Conservation (phyloP, 2,113 vertebrate genomes). For the Equus przewalskii region DNA sequence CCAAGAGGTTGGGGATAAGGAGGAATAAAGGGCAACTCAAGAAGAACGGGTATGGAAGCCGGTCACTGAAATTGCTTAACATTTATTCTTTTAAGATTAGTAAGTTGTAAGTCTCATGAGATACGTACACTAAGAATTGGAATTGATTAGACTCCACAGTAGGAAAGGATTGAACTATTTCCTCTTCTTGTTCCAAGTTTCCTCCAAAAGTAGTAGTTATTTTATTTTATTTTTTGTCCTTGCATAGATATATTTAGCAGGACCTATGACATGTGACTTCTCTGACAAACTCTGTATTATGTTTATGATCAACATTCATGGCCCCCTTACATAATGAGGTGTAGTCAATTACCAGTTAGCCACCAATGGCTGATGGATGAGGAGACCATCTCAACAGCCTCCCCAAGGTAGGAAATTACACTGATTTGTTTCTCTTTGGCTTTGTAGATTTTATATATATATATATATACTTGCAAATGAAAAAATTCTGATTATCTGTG, state of each 20-base stretch:
- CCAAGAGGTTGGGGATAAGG: not conserved
- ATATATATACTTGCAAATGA: not conserved
- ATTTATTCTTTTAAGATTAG: conserved; percentile 46
- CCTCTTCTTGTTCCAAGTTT: not conserved
- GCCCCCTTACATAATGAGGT: not conserved
- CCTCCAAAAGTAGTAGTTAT: not conserved
- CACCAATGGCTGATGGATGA: not conserved
- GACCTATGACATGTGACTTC: not conserved
- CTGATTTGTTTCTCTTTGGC: not conserved
- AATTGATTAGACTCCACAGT: not conserved
- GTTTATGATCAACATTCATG: not conserved
- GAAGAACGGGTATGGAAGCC: not conserved
- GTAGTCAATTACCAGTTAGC: not conserved
- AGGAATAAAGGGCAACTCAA: not conserved
- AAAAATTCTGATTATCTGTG: not conserved
- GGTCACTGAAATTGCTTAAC: conserved; percentile 7
- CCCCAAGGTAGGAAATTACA: not conserved
- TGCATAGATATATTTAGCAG: not conserved
- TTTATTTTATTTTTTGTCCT: not conserved
- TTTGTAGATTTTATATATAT: not conserved
- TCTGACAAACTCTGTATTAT: not conserved
- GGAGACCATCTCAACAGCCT: not conserved
- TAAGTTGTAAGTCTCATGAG: not conserved
- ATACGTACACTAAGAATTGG: not conserved
- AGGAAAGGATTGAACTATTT: not conserved